Conservation (phyloP, 2,113 vertebrate genomes). For the Hippocampus guttulatus region DNA sequence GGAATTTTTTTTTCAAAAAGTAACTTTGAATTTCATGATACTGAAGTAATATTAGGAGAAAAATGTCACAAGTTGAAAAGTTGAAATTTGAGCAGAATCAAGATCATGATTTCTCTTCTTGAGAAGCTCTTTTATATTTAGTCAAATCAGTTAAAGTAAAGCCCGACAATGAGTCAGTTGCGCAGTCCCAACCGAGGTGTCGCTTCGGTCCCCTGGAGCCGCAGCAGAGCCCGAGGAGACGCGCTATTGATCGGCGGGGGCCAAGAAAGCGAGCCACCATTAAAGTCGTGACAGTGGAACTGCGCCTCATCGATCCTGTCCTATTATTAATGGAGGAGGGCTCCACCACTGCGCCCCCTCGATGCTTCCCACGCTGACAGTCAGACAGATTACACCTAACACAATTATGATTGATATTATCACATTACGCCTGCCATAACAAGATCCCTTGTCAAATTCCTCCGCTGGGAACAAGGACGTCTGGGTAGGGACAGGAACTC, state of each 20-base stretch:
- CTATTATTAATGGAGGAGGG: constrained; percentile 87
- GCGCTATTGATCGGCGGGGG: constrained; percentile 80
- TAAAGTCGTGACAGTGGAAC: constrained; percentile 85
- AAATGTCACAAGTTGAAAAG: background rate
- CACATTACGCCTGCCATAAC: constrained; percentile 76
- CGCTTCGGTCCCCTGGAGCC: constrained; percentile 61
- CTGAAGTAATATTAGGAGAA: background rate
- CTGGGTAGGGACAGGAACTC: background rate
- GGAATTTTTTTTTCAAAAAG: background rate
- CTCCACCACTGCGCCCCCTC: constrained; percentile 73
- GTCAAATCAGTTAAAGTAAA: constrained; percentile 40
- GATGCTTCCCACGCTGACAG: constrained; percentile 84
- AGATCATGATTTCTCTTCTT: no score
- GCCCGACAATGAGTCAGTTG: constrained; percentile 52
- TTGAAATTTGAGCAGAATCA: background rate
- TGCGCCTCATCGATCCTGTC: constrained; percentile 82
- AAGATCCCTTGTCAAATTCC: constrained; percentile 29
- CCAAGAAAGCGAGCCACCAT: constrained; percentile 79
- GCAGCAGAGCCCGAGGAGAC: constrained; percentile 68
- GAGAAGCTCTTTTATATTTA: no score
- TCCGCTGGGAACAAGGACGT: background rate
- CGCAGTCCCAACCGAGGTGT: constrained; percentile 64
- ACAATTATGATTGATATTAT: constrained; percentile 92
- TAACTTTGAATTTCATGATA: background rate
- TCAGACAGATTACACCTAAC: constrained; percentile 90